These are phyloP conservation scores for Eristalis arbustorum DNA, from an alignment of 2,888 invertebrate species.

Conservation along the genomic window DNA sequence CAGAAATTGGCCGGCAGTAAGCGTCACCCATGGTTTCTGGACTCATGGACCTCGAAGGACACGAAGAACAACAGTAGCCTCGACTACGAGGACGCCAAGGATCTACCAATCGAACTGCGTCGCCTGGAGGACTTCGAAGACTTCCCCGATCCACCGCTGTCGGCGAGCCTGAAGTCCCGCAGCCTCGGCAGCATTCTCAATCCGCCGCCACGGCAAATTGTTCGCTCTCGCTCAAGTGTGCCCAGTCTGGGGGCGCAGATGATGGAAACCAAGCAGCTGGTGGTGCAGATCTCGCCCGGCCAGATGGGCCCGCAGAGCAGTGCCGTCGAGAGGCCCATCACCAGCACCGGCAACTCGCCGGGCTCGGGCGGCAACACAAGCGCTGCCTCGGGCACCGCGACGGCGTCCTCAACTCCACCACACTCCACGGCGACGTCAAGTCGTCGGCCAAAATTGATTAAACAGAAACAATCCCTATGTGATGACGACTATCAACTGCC, in stretches of 20 bases:
- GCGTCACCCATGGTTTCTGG: constrained; percentile 88
- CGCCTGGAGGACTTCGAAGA: constrained; percentile 86
- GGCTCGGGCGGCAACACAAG: constrained; percentile 71
- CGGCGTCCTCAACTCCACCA: constrained; percentile 72
- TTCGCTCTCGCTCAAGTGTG: constrained; percentile 88
- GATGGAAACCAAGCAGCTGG: constrained; percentile 53
- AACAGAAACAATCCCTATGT: constrained; percentile 92
- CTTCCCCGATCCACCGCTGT: constrained; percentile 82
- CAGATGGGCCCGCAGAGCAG: constrained; percentile 36
- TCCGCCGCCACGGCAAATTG: constrained; percentile 86
- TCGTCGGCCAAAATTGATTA: constrained; percentile 86
- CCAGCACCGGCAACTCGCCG: constrained; percentile 76
- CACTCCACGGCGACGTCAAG: constrained; percentile 76
- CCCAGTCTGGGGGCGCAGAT: constrained; percentile 83
- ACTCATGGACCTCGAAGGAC: constrained; percentile 86
- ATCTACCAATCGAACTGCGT: constrained; percentile 93
- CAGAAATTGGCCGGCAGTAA: constrained; percentile 90
- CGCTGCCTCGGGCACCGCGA: constrained; percentile 37
- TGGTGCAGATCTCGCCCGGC: constrained; percentile 67
- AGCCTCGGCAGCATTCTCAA: constrained; percentile 92
- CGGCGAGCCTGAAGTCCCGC: constrained; percentile 87
- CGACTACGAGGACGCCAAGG: constrained; percentile 85
- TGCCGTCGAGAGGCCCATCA: constrained; percentile 41
- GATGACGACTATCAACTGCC: constrained; percentile 81
- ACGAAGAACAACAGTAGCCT: constrained; percentile 83